These are phyloP conservation scores for Amphibalanus amphitrite DNA, from an alignment of 1,140 invertebrate genomes.

Conservation along the genomic window DNA sequence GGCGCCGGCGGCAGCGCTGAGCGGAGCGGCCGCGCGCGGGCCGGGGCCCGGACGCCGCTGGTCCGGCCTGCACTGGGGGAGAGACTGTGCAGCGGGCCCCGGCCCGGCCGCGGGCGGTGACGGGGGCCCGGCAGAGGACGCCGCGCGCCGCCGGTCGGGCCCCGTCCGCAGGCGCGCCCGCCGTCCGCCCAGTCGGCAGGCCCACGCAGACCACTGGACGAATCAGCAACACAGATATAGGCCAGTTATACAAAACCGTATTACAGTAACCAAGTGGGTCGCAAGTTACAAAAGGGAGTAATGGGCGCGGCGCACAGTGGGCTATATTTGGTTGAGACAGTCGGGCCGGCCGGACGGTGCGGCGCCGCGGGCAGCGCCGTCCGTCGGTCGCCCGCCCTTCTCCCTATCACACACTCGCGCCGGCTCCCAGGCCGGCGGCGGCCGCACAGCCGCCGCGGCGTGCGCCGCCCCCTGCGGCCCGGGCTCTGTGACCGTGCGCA, in stretches of 20 bases:
- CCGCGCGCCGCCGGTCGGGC: background rate
- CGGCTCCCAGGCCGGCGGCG: too few relatives aligned
- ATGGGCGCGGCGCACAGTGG: background rate
- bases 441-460: too few relatives aligned
- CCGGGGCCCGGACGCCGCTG: background rate
- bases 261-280: background rate
- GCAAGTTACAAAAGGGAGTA: background rate
- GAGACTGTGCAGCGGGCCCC: background rate
- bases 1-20: too few relatives aligned
- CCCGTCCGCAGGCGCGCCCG: background rate
- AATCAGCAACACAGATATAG: background rate
- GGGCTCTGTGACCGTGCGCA: background rate
- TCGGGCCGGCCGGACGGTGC: too few relatives aligned
- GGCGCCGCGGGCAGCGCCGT: too few relatives aligned
- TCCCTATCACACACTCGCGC: background rate
- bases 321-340: constrained; percentile 1
- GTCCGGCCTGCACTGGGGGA: background rate
- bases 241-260: background rate
- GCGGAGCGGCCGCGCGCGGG: too few relatives aligned
- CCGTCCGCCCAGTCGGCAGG: too few relatives aligned
- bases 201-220: background rate
- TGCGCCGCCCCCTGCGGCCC: too few relatives aligned
- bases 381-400: background rate
- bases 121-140: too few relatives aligned
- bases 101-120: too few relatives aligned